A percentile compares a stretch with the other conserved stretches of the same genome.
phyloP scores from a whole-genome alignment of 35 echinoderm and acorn worm species.

The Patiria miniata region DNA sequence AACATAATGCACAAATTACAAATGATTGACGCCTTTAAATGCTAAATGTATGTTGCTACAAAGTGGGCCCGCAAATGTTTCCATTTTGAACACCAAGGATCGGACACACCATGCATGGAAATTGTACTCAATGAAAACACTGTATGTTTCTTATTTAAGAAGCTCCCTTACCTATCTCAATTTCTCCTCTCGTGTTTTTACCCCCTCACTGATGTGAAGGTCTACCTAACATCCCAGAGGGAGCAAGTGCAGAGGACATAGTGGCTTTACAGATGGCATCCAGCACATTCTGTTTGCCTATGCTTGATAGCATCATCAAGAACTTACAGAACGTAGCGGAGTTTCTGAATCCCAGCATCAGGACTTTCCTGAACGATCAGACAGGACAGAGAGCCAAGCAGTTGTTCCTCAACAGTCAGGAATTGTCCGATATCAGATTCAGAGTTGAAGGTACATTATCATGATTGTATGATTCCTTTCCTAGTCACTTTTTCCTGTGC shows the following conservation, averaged over 20 bases:
- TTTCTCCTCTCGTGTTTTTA: too few relatives aligned
- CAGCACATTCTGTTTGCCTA: conserved; percentile 47
- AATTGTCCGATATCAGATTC: conserved; percentile 72
- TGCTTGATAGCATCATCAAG: conserved; percentile 52
- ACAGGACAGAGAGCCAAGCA: conserved; percentile 63
- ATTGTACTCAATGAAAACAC: too few relatives aligned
- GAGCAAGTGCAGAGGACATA: conserved; percentile 30
- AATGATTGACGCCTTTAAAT: too few relatives aligned
- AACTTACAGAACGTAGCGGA: conserved; percentile 76
- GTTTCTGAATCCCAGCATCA: conserved; percentile 84
- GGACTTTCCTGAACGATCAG: conserved; percentile 77
- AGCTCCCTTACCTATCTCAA: too few relatives aligned
- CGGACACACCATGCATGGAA: too few relatives aligned
- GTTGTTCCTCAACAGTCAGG: conserved; percentile 59
- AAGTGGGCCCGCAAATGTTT: too few relatives aligned
- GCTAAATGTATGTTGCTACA: too few relatives aligned
- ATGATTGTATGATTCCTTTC: too few relatives aligned
- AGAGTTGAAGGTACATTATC: conserved; percentile 61
- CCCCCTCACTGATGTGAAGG: conserved; percentile 16
- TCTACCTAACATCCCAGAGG: conserved; percentile 46
- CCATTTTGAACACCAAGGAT: too few relatives aligned
- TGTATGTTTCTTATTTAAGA: too few relatives aligned
- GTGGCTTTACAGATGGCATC: conserved; percentile 39
- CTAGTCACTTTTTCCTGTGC: too few relatives aligned
- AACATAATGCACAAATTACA: too few relatives aligned